Evolutionary conservation across 2,113 vertebrate genomes (phyloP), one percentile per base, ranked within the genome.

Genomic region (Megalops atlanticus): DNA sequence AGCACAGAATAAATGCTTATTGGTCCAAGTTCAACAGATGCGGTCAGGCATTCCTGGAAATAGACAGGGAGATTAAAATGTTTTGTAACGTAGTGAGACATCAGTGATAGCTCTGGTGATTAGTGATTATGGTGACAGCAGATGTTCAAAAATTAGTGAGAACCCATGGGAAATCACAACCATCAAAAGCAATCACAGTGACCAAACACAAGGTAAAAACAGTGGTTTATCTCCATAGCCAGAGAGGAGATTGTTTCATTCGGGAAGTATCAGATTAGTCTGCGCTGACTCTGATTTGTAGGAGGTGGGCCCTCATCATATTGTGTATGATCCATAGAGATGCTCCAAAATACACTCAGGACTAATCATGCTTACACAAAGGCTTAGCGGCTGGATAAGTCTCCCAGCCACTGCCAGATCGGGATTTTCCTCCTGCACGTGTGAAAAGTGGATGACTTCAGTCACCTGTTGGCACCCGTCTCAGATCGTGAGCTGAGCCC

Each of bases 41-140:
- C 18, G 24, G 27, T 45, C 69, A 70, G 5, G 36, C 8, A 58
- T 74, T 41, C 45, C 16, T 45, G 71, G 73, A 21, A 39, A 36
- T 21, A 27, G 52, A 52, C 7, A 81, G 78, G 47, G 47, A 40
- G 24, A 80, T 80, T 15, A 14, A 54, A 24, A 68, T 36, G n/a
- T 36, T 35, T 1, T 40, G n/a, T 27, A 64, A 33, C 36, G 2
- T 58, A 45, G 3, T 10, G 31, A 71, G 33, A 80, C 43, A 24
- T 27, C 21, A 15, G 35, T 21, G 35, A 71, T 36, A 36, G 69
- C 69, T 38, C 31, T 69, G 31, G 31, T 69, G 64, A 33, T 33
- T 69, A 69, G 49, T 33, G 15, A 36, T 38, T 38, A 36, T 36
- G 14, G 6, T 71, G 69, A 35, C 11, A 38, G 69, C 11, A 3